These are phyloP conservation scores for Rhaphigaster nebulosa DNA, from an alignment of 2,888 invertebrate species.

Conservation along the genomic window DNA sequence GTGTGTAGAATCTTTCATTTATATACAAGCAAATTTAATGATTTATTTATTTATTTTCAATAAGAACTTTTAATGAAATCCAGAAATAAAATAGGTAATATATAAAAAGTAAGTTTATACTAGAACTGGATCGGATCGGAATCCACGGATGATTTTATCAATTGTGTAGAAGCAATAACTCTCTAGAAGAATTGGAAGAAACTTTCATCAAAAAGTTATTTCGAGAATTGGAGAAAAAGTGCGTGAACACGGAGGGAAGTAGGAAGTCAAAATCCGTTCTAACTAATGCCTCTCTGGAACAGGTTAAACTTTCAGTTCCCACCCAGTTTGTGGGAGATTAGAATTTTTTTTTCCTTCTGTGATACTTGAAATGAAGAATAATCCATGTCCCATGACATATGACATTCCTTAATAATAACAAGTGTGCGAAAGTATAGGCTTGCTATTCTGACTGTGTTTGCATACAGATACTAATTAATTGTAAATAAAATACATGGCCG, in stretches of 20 bases:
- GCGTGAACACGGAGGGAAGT: background rate
- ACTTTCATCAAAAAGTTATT: conserved; percentile 19
- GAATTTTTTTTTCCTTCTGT: background rate
- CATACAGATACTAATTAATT: no score
- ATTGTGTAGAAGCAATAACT: background rate
- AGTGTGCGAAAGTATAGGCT: no score
- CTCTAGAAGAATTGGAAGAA: background rate
- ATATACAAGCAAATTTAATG: no score
- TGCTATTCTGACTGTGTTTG: no score
- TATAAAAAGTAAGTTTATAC: background rate
- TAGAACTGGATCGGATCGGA: background rate
- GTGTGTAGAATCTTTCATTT: no score
- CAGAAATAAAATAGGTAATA: background rate
- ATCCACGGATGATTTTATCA: background rate
- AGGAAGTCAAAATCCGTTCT: background rate
- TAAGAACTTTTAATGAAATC: no score
- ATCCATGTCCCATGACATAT: background rate
- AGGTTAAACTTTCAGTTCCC: background rate
- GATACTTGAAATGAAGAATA: background rate
- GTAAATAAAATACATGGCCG: no score
- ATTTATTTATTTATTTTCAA: no score
- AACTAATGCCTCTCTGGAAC: background rate
- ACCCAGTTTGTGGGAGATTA: background rate
- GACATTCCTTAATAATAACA: no score
- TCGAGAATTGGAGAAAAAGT: conserved; percentile 13